A percentile compares a stretch with the other conserved stretches of the same genome.
Evolutionary conservation across 1,140 invertebrate genomes (phyloP).

Genomic region (Metaphire vulgaris): DNA sequence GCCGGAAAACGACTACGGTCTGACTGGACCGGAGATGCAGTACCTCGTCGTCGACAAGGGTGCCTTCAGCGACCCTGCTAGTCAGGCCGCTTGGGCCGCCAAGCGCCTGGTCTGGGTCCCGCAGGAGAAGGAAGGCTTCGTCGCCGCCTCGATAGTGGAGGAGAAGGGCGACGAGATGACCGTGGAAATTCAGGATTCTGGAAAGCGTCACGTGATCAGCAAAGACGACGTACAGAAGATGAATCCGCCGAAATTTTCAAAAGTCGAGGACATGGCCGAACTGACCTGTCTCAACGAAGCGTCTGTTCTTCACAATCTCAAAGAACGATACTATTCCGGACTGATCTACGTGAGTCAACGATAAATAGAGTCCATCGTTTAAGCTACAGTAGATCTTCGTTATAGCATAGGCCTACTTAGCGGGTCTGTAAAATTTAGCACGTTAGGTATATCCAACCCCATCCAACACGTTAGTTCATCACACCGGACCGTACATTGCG

Average conservation of each 20-base stretch:
- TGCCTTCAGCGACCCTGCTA: slow-evolving; percentile 70
- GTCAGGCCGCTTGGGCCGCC: slow-evolving; percentile 97
- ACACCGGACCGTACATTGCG: too few relatives aligned
- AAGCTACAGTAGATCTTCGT: too few relatives aligned
- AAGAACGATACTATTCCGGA: slow-evolving; percentile 97
- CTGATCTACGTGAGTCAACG: slow-evolving; percentile 92
- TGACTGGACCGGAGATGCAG: slow-evolving; percentile 42
- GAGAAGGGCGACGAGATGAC: slow-evolving; percentile 92
- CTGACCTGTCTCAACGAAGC: slow-evolving; percentile 98
- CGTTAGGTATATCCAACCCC: too few relatives aligned
- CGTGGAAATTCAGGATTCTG: slow-evolving; percentile 91
- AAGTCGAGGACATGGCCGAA: slow-evolving; percentile 99
- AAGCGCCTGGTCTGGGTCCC: slow-evolving; percentile 98
- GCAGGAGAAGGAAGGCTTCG: slow-evolving; percentile 90
- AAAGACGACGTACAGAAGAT: slow-evolving; percentile 99
- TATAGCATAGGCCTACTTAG: too few relatives aligned
- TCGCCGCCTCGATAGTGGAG: slow-evolving; percentile 87
- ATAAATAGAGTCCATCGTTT: slow-evolving; percentile 8
- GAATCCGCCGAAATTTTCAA: slow-evolving; percentile 99
- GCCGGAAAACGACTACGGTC: slow-evolving; percentile 35
- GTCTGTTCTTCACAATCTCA: slow-evolving; percentile 96
- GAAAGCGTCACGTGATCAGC: slow-evolving; percentile 68
- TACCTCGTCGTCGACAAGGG: slow-evolving; percentile 54
- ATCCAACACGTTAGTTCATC: too few relatives aligned
- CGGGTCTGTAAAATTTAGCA: too few relatives aligned